Base-by-base conservation (phyloP, 2,113 vertebrate species). In the Cephalopterus ornatus region DNA sequence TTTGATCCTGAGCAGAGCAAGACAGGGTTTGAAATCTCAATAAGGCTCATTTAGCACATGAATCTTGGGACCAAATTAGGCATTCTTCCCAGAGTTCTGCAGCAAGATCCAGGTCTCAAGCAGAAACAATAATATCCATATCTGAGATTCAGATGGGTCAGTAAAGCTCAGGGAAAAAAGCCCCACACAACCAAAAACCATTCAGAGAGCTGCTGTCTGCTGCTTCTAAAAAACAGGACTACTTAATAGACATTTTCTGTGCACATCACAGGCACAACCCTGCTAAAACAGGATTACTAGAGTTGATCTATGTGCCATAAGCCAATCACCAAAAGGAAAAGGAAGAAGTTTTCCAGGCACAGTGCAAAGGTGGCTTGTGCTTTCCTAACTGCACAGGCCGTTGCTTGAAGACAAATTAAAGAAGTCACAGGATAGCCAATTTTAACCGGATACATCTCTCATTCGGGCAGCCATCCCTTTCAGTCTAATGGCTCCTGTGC, bases 401-500 rank as follows among this genome's bases (percentile, higher is more conserved):
- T 27, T 39, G 20, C 15, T 13, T 28, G 59, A 49, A 91, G 50
- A 27, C 23, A 87, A 58, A 74, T 67, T 7, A 89, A 71, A 88
- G 71, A 75, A 66, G 62, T 33, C 12, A 32, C 4, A 1, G 19
- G 62, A 70, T 24, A 12, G n/a, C 0, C 4, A 56, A 61, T 35
- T 66, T 80, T 16, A 87, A 28, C 49, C 18, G 21, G 70, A 32
- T 18, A 10, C 13, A 50, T 61, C 30, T 55, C 73, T 27, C 37
- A 18, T 23, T 62, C 42, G 44, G 44, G 35, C n/a, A 84, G 19
- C n/a, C 52, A 23, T 19, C 33, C 5, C 56, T 44, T 58, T 41
- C 52, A 68, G 3, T 21, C 65, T 42, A 22, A n/a, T 1, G n/a
- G 84, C 61, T 95, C 72, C 47, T 62, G 4, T 0, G 0, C 14